Evolutionary conservation across 2,113 vertebrate genomes (phyloP).

Genomic region (Rhea pennata): DNA sequence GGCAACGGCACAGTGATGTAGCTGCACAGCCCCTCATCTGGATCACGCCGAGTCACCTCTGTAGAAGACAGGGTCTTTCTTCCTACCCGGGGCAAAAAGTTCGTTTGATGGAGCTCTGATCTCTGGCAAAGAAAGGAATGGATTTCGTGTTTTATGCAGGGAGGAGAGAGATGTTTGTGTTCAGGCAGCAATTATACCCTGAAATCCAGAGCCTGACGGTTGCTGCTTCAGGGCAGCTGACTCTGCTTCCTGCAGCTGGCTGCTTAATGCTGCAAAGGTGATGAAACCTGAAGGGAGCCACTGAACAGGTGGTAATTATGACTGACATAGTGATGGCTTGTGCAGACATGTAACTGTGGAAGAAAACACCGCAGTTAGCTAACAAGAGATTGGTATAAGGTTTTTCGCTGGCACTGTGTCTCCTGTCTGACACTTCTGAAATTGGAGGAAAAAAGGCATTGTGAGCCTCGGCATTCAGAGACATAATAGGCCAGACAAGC

Average conservation of each 20-base stretch:
- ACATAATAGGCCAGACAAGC: constrained; percentile 66
- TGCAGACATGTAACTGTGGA: constrained; percentile 69
- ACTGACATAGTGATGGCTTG: constrained; percentile 79
- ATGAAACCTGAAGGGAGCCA: constrained; percentile 77
- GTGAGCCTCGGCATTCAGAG: constrained; percentile 61
- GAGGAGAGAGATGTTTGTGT: constrained; percentile 55
- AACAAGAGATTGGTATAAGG: constrained; percentile 71
- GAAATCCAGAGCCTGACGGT: constrained; percentile 71
- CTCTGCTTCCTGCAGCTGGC: constrained; percentile 75
- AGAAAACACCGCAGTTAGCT: constrained; percentile 77
- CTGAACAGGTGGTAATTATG: constrained; percentile 83
- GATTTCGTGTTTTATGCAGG: background rate
- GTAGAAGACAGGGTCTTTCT: background rate
- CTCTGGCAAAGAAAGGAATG: background rate
- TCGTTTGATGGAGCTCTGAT: constrained; percentile 33
- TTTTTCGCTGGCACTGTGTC: constrained; percentile 62
- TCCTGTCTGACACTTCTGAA: constrained; percentile 78
- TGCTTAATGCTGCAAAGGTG: constrained; percentile 77
- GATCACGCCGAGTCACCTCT: background rate
- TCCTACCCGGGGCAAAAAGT: background rate
- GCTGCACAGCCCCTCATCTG: background rate
- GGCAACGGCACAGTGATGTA: rapidly evolving
- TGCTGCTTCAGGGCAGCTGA: constrained; percentile 71
- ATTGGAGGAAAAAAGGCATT: constrained; percentile 55
- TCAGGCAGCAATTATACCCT: constrained; percentile 73